Conservation (phyloP, 2,113 vertebrate genomes). For the Periophthalmodon schlosseri region DNA sequence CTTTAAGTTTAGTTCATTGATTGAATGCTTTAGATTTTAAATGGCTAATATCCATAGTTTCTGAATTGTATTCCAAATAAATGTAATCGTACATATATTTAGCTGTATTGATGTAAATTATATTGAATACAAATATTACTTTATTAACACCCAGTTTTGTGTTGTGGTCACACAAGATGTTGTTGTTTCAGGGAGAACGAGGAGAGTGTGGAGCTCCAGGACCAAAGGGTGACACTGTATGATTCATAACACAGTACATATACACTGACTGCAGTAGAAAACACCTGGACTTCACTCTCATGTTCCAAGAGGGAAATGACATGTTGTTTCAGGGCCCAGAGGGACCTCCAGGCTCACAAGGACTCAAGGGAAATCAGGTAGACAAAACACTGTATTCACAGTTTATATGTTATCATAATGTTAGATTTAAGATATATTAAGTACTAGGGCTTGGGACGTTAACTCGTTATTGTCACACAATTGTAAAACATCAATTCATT, state of each 20-base stretch:
- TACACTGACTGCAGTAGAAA: background rate
- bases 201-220: slow-evolving; percentile 87
- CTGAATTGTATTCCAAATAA: too few relatives aligned
- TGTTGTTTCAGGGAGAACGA: slow-evolving; percentile 77
- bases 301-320: background rate
- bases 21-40: too few relatives aligned
- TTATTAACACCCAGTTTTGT: background rate
- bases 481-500: too few relatives aligned
- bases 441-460: too few relatives aligned
- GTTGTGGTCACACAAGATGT: slow-evolving; percentile 15
- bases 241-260: slow-evolving; percentile 25
- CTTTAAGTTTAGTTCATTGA: too few relatives aligned
- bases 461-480: too few relatives aligned
- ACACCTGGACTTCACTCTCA: background rate
- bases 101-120: background rate
- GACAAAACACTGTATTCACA: background rate
- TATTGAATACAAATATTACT: background rate
- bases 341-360: slow-evolving; percentile 75
- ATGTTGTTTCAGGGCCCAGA: slow-evolving; percentile 66
- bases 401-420: background rate
- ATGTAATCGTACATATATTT: background rate
- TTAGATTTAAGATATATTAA: background rate
- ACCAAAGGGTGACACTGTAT: slow-evolving; percentile 83
- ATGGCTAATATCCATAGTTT: too few relatives aligned
- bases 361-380: slow-evolving; percentile 83